phyloP scores from a whole-genome alignment of 2,888 invertebrate genomes.

The Trachelus tabidus region DNA sequence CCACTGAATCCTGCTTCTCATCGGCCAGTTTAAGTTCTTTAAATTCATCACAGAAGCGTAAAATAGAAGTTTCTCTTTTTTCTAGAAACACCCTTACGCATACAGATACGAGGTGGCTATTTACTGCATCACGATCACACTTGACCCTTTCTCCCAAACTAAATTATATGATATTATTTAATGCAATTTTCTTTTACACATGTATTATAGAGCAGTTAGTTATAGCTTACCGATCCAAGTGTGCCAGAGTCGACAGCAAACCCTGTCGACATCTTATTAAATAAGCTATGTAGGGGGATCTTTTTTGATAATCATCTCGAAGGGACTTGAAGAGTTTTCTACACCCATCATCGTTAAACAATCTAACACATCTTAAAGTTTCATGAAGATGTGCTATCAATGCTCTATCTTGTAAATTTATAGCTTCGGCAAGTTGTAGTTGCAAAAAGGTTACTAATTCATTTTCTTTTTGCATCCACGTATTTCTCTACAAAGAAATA shows the following conservation, averaged over 20 bases:
- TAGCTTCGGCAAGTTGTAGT: conserved; percentile 84
- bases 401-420: conserved; percentile 81
- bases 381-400: conserved; percentile 85
- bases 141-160: conserved; percentile 73
- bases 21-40: conserved; percentile 83
- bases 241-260: conserved; percentile 79
- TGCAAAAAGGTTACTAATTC: conserved; percentile 76
- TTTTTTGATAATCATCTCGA: conserved; percentile 79
- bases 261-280: conserved; percentile 84
- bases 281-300: conserved; percentile 86
- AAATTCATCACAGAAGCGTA: conserved; percentile 84
- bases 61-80: conserved; percentile 78
- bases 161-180: conserved; percentile 16
- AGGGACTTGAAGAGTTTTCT: conserved; percentile 79
- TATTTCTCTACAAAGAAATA: conserved; percentile 53
- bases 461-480: conserved; percentile 63
- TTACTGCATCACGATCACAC: conserved; percentile 78
- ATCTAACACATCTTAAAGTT: conserved; percentile 81
- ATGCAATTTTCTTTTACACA: not conserved
- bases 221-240: conserved; percentile 72
- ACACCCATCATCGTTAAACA: conserved; percentile 79
- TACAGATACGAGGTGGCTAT: conserved; percentile 78
- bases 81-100: conserved; percentile 86
- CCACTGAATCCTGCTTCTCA: conserved; percentile 90
- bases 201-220: not conserved